Percentiles rank a stretch among this genome's conserved stretches.
These are phyloP conservation scores for Sarcophaga carnaria DNA, from an alignment of 2,888 invertebrate species.

Conservation along the genomic window DNA sequence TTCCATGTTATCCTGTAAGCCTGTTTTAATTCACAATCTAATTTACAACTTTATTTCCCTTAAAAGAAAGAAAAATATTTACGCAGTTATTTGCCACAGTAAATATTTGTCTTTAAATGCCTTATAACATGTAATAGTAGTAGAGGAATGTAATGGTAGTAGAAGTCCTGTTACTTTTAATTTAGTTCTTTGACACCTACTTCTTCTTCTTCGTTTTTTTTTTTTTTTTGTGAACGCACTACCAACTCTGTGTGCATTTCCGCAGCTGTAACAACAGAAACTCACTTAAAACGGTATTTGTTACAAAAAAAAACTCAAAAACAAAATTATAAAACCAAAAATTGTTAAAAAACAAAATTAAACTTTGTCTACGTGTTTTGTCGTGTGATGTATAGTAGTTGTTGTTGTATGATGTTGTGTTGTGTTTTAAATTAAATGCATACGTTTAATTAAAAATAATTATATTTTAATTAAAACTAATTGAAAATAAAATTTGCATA, in stretches of 20 bases:
- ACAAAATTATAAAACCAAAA: not conserved
- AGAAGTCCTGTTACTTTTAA: not conserved
- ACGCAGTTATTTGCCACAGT: slow-evolving; percentile 27
- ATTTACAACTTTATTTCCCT: slow-evolving; percentile 36
- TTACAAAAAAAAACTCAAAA: not conserved
- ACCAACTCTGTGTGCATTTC: not conserved
- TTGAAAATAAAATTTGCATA: slow-evolving; percentile 37
- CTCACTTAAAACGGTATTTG: slow-evolving; percentile 13
- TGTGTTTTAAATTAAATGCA: not conserved
- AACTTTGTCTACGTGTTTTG: slow-evolving; percentile 31
- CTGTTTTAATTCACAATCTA: slow-evolving; percentile 36
- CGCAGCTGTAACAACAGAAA: slow-evolving; percentile 6
- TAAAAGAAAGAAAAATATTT: slow-evolving; percentile 4
- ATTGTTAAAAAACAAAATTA: not conserved
- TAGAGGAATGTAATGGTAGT: not conserved
- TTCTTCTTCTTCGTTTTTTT: slow-evolving; percentile 20
- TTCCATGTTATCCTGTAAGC: not conserved
- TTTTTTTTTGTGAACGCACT: not conserved
- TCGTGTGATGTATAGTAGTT: not conserved
- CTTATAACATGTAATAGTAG: not conserved
- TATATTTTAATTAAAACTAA: slow-evolving; percentile 45
- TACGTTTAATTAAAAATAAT: slow-evolving; percentile 44
- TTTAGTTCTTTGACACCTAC: slow-evolving; percentile 34
- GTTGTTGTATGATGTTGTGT: not conserved
- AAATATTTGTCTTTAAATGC: slow-evolving; percentile 27